Conservation (phyloP, 2,113 vertebrate species). For the Boleophthalmus pectinirostris region DNA sequence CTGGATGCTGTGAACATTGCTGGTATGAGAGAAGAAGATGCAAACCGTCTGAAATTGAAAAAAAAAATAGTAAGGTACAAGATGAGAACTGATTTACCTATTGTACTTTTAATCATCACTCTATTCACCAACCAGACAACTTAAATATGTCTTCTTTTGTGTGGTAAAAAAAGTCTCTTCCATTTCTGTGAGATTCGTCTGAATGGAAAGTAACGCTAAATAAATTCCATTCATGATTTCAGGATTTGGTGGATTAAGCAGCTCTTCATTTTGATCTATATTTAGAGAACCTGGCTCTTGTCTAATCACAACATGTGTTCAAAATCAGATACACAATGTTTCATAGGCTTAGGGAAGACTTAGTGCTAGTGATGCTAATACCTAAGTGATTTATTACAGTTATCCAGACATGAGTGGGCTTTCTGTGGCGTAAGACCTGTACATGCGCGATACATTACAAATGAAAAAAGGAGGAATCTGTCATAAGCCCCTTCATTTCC, state of each 20-base stretch:
- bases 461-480: conserved; percentile 3
- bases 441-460: not conserved
- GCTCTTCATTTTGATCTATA: conserved; percentile 41
- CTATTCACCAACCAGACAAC: not conserved
- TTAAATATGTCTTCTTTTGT: not conserved
- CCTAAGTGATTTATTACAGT: conserved; percentile 8
- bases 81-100: not conserved
- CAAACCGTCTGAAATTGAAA: not conserved
- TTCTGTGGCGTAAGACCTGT: not conserved
- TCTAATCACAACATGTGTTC: conserved; percentile 12
- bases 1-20: not conserved
- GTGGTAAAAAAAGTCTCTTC: too few relatives aligned
- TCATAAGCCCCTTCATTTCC: not conserved
- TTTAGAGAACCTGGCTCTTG: conserved; percentile 27
- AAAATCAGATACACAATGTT: conserved; percentile 21
- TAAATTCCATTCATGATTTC: conserved; percentile 38
- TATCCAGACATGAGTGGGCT: not conserved
- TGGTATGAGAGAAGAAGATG: not conserved
- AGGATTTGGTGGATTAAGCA: conserved; percentile 43
- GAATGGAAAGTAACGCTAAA: conserved; percentile 7
- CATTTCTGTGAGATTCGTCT: not conserved
- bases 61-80: not conserved
- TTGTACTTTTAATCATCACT: not conserved
- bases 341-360: not conserved
- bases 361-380: not conserved